Evolutionary conservation across 1,140 invertebrate species (phyloP), one percentile per base, ranked within the genome.

Genomic region (Oryctes rhinoceros): DNA sequence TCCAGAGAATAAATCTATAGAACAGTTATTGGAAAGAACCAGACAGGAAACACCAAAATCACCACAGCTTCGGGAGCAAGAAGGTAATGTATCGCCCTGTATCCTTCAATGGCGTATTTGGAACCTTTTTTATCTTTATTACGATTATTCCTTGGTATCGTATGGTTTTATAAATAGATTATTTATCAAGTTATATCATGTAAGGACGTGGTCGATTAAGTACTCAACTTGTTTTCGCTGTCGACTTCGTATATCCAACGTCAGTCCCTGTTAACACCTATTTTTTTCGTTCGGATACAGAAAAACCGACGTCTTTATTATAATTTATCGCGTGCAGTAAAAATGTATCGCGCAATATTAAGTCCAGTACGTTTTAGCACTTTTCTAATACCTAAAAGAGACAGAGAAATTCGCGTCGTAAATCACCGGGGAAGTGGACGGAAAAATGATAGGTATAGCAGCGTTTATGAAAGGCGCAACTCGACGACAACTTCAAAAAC

Each of bases 11-110:
- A 95, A 95, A 87, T 92, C 94, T 79, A 90, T 96, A 81, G 94
- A 96, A 88, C 91, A 94, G 81, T 89, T 96, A 82, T 88, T 96
- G 86, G 95, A 96, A 87, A 92, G 95, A 83, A 93, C 92, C 82
- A 95, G 95, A 86, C 83, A 91, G 88, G 86, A 88, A 82, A 20
- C 79, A 81, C 53, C 80, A 76, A 78, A 86, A 89, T 83, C 84
- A 62, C 83, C 84, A 7, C 80, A 81, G 7, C 65, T 18, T 59
- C 85, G 86, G 78, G 89, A 90, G 74, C 83, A 82, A 80, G 86
- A 87, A 84, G 86, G 86, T 87, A 81, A 24, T 37, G 65, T 44
- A 20, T 24, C 5, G 18, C 24, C 13, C 13, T 71, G 15, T 35
- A 71, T 30, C 20, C 24, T 71, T 35, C 24, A 10, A 67, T 6